These are phyloP conservation scores for Zingel zingel DNA, from an alignment of 2,113 vertebrate species.

Conservation along the genomic window DNA sequence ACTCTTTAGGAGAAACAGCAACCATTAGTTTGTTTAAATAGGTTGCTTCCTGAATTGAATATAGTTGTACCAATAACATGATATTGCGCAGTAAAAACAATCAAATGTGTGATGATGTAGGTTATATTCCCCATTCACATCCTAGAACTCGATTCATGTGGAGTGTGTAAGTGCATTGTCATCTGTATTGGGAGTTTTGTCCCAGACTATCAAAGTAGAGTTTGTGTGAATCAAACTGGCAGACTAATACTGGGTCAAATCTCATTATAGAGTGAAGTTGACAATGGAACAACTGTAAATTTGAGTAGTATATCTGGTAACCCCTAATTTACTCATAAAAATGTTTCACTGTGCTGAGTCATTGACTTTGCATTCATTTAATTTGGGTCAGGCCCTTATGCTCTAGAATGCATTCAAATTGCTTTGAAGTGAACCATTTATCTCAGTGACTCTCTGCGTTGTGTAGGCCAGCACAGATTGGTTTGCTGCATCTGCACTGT, in stretches of 20 bases:
- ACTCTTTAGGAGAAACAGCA: neutral
- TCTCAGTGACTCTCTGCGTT: neutral
- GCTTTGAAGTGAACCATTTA: neutral
- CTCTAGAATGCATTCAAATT: neutral
- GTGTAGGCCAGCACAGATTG: neutral
- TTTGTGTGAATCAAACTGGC: neutral
- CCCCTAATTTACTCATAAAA: neutral
- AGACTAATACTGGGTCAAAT: neutral
- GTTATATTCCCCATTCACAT: slow-evolving; percentile 2
- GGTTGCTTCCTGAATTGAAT: neutral
- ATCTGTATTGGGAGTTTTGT: neutral
- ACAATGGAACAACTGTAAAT: neutral
- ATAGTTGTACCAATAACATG: neutral
- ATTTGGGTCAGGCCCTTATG: neutral
- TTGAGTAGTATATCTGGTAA: neutral
- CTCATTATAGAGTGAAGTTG: neutral
- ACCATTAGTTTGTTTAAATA: neutral
- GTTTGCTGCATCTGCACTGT: neutral
- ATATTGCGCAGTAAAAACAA: neutral
- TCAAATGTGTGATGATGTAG: neutral
- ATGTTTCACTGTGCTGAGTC: neutral
- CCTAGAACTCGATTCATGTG: neutral
- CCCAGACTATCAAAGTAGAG: neutral
- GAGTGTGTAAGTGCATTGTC: neutral
- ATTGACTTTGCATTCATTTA: neutral